Evolutionary conservation across 2,113 vertebrate genomes (phyloP).

Genomic region (Myiozetetes cayanensis): DNA sequence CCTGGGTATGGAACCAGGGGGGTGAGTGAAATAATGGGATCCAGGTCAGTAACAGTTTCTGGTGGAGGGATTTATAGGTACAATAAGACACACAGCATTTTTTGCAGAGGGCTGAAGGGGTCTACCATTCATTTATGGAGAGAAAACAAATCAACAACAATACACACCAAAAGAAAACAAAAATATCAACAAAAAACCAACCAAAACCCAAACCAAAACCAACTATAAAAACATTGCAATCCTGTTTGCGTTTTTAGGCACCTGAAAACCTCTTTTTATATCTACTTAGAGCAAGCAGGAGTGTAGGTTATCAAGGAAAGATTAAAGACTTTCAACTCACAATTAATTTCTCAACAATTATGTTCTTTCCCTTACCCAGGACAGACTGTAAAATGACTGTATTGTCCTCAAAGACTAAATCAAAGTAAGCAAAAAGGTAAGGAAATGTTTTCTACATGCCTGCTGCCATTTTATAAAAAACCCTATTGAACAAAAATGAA

Average conservation of each 20-base stretch:
- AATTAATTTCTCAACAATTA: neutral
- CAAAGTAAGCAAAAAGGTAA: neutral
- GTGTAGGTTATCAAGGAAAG: neutral
- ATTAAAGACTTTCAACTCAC: neutral
- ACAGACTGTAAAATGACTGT: neutral
- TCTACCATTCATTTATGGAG: neutral
- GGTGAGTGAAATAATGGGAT: fast-evolving
- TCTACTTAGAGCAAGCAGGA: neutral
- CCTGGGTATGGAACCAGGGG: neutral
- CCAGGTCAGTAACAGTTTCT: neutral
- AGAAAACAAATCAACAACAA: neutral
- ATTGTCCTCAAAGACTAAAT: constrained; percentile 2
- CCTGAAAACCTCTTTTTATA: neutral
- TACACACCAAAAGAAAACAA: neutral
- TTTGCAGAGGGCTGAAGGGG: neutral
- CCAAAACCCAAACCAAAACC: neutral
- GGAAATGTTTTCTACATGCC: neutral
- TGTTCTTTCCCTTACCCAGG: neutral
- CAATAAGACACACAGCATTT: fast-evolving
- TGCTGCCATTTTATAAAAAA: neutral
- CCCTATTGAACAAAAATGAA: neutral
- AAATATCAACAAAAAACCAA: neutral
- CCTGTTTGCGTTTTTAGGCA: neutral
- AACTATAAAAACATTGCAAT: neutral
- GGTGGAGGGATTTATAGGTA: neutral